A percentile compares a stretch with the other conserved stretches of the same genome.
phyloP scores from a whole-genome alignment of 1,140 invertebrate species.

The Kradibia gibbosae region DNA sequence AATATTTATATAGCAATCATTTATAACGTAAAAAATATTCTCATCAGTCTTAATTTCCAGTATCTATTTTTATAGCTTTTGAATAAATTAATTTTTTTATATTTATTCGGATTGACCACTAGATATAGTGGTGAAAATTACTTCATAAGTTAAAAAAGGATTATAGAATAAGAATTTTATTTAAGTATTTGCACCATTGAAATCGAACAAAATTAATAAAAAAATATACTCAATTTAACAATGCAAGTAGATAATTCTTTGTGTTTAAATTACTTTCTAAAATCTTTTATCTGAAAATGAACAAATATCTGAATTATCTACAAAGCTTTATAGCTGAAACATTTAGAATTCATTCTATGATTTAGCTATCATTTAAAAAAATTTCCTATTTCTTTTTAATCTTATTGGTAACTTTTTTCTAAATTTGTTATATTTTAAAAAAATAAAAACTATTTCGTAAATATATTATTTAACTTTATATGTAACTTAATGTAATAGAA shows the following conservation, averaged over 20 bases:
- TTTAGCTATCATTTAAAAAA: no score
- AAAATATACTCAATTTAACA: neutral
- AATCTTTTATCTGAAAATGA: no score
- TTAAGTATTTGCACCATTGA: neutral
- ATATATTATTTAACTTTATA: no score
- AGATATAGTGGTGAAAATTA: slow-evolving; percentile 4
- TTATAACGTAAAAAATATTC: neutral
- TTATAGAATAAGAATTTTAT: neutral
- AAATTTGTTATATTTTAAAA: no score
- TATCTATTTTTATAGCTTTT: slow-evolving; percentile 15
- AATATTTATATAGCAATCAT: neutral
- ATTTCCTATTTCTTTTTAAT: no score
- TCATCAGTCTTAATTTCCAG: neutral
- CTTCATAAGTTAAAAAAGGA: slow-evolving; percentile 8
- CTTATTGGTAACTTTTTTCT: no score
- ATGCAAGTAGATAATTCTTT: neutral
- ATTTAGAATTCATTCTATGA: no score
- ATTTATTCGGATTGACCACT: neutral
- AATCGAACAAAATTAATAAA: neutral
- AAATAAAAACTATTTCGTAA: no score
- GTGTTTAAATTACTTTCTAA: neutral
- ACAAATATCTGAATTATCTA: no score
- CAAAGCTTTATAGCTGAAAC: no score
- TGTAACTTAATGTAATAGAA: no score
- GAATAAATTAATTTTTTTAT: neutral